Conservation (phyloP, 2,888 invertebrate genomes). For the Capitulum mitella region DNA sequence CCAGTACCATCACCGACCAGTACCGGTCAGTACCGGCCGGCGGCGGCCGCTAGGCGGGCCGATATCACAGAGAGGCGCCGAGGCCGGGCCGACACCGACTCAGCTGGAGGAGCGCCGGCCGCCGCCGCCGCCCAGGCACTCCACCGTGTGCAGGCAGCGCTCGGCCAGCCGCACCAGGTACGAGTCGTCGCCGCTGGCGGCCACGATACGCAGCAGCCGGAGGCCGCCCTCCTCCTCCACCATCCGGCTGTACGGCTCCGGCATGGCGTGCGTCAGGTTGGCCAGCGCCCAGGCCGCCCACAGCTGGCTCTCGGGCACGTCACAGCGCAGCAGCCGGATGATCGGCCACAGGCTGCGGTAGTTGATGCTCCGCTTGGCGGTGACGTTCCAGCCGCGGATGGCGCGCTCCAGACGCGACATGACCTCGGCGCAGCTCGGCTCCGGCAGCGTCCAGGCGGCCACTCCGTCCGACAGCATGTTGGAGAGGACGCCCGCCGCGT, state of each 20-base stretch:
- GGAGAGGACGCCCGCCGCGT: conserved; percentile 89
- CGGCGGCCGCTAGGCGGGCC: too few relatives aligned
- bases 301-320: conserved; percentile 79
- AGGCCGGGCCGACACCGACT: neutral
- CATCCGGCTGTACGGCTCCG: conserved; percentile 66
- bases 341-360: conserved; percentile 90
- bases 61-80: neutral
- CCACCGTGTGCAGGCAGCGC: neutral
- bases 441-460: conserved; percentile 66
- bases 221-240: conserved; percentile 81
- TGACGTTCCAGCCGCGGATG: conserved; percentile 80
- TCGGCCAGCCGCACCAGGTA: conserved; percentile 5
- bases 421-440: conserved; percentile 64
- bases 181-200: neutral
- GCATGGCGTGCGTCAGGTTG: conserved; percentile 61
- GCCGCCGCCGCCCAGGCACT: neutral
- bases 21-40: too few relatives aligned
- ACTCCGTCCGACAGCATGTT: conserved; percentile 91
- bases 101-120: neutral
- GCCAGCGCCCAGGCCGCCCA: conserved; percentile 98
- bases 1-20: too few relatives aligned
- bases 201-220: conserved; percentile 53
- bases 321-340: conserved; percentile 59
- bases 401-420: conserved; percentile 67
- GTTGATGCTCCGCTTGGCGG: conserved; percentile 85